A percentile compares a stretch with the other conserved stretches of the same genome.
phyloP scores from a whole-genome alignment of 2,888 invertebrate genomes.

The Pegoplata infirma region DNA sequence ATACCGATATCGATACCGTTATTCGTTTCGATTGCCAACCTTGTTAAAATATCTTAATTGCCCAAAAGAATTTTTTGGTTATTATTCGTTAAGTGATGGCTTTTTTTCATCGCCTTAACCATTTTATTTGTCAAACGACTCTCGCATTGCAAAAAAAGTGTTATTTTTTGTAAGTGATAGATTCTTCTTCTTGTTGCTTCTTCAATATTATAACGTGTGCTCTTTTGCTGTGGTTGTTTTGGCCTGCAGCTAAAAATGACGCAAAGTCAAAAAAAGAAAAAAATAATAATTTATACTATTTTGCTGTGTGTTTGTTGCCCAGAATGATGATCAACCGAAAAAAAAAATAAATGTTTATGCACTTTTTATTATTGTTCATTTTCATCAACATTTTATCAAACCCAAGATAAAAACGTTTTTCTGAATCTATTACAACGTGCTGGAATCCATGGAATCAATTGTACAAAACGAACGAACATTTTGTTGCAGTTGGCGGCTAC shows the following conservation, averaged over 20 bases:
- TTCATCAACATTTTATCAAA: conserved; percentile 40
- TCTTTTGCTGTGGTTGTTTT: conserved; percentile 23
- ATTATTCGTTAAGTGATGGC: too few relatives aligned
- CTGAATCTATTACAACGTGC: conserved; percentile 18
- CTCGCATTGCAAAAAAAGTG: too few relatives aligned
- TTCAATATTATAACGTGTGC: conserved; percentile 34
- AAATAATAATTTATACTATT: conserved; percentile 40
- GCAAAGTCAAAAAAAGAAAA: conserved; percentile 38
- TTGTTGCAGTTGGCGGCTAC: neutral
- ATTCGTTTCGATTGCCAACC: too few relatives aligned
- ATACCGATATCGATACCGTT: too few relatives aligned
- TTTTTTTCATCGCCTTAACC: too few relatives aligned
- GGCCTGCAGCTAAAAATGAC: conserved; percentile 52
- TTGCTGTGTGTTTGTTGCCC: neutral
- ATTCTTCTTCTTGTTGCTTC: conserved; percentile 10
- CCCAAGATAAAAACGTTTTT: neutral
- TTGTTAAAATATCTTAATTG: too few relatives aligned
- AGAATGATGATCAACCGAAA: conserved; percentile 15
- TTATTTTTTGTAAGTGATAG: neutral
- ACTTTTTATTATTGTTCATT: conserved; percentile 28
- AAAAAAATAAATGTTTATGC: neutral
- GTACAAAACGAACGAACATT: neutral
- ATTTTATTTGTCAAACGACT: too few relatives aligned
- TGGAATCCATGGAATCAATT: neutral
- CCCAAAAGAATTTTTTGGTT: too few relatives aligned